phyloP scores from a whole-genome alignment of 2,888 invertebrate species.

The Polietes domitor region DNA sequence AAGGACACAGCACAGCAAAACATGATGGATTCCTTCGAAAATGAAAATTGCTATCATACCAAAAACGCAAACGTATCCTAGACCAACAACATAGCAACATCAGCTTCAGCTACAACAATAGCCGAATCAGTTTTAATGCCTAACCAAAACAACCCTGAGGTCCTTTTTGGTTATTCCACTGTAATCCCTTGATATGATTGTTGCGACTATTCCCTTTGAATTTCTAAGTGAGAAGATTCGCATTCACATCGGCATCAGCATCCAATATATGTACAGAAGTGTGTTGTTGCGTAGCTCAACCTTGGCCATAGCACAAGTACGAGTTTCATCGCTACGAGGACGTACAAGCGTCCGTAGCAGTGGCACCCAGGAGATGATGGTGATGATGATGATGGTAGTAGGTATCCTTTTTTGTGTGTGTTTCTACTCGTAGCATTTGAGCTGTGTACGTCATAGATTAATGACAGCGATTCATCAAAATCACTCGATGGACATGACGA shows the following conservation, averaged over 20 bases:
- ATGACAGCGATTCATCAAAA: conserved; percentile 76
- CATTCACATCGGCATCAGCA: conserved; percentile 10
- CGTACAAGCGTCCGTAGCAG: conserved; percentile 7
- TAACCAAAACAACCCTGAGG: conserved; percentile 57
- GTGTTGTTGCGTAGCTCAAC: conserved; percentile 28
- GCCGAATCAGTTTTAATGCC: conserved; percentile 43
- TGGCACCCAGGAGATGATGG: conserved; percentile 67
- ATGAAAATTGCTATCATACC: conserved; percentile 33
- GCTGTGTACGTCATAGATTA: conserved; percentile 82
- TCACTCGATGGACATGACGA: conserved; percentile 80
- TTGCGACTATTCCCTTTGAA: conserved; percentile 49
- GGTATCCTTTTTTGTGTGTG: conserved; percentile 32
- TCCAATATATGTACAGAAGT: not conserved
- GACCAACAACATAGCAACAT: conserved; percentile 38
- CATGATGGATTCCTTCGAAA: conserved; percentile 33
- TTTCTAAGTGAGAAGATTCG: conserved; percentile 45
- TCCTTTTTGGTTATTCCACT: conserved; percentile 54
- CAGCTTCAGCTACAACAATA: conserved; percentile 31
- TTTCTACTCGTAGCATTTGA: conserved; percentile 67
- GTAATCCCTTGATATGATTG: conserved; percentile 59
- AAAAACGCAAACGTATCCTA: conserved; percentile 16
- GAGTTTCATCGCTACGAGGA: conserved; percentile 41
- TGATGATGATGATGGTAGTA: conserved; percentile 20
- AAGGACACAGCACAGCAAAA: conserved; percentile 3
- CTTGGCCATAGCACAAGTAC: conserved; percentile 60